Conservation (phyloP, 1,140 invertebrate genomes). For the Calephelis nemesis region DNA sequence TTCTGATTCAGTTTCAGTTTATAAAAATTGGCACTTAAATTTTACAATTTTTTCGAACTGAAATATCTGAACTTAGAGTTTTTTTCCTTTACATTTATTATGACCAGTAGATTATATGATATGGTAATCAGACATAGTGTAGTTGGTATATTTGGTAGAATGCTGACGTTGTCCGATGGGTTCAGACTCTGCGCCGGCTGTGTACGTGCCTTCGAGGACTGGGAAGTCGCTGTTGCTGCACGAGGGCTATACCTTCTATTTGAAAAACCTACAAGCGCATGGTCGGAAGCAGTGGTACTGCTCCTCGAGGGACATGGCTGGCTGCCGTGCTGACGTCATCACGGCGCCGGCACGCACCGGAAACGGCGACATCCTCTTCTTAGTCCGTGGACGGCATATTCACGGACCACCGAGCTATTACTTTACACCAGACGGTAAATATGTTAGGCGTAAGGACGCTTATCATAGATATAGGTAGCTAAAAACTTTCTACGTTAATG, state of each 20-base stretch:
- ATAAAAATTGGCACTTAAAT: neutral
- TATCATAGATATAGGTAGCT: constrained; percentile 68
- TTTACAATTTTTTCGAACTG: no score
- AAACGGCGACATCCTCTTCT: constrained; percentile 58
- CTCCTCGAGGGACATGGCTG: constrained; percentile 68
- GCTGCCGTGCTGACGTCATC: constrained; percentile 71
- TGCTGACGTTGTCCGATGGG: constrained; percentile 49
- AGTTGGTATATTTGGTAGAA: constrained; percentile 34
- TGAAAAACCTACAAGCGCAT: constrained; percentile 71
- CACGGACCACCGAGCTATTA: constrained; percentile 68
- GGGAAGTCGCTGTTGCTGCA: constrained; percentile 70
- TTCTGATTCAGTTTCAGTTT: constrained; percentile 7
- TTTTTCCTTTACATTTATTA: neutral
- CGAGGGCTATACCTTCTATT: constrained; percentile 70
- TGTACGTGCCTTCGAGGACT: constrained; percentile 74
- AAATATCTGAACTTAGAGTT: no score
- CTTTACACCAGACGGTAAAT: constrained; percentile 70
- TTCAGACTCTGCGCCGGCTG: constrained; percentile 64
- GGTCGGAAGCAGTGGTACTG: constrained; percentile 75
- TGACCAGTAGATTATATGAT: constrained; percentile 23
- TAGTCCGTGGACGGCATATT: constrained; percentile 65
- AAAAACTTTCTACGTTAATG: neutral
- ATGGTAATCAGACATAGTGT: constrained; percentile 26
- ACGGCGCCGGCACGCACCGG: constrained; percentile 56
- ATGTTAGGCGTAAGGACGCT: constrained; percentile 67